These are phyloP conservation scores for Chouioia cunea DNA, from an alignment of 2,888 invertebrate genomes.

Conservation along the genomic window DNA sequence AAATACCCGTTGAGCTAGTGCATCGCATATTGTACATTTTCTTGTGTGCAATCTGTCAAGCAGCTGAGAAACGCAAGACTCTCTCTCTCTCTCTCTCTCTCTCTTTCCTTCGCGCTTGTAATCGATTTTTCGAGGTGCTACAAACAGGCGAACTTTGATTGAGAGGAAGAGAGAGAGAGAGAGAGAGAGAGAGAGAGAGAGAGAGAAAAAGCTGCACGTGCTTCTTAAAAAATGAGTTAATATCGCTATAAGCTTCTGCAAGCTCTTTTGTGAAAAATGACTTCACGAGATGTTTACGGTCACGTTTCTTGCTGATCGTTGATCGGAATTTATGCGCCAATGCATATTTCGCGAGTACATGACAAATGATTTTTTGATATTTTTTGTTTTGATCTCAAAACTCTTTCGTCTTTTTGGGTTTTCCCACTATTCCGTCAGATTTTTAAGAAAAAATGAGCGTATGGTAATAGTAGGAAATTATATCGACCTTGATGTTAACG, in stretches of 20 bases:
- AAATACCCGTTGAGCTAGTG: conserved; percentile 9
- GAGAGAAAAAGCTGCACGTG: conserved; percentile 4
- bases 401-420: no score
- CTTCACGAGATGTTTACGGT: neutral
- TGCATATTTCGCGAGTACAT: no score
- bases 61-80: conserved; percentile 25
- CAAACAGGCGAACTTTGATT: conserved; percentile 29
- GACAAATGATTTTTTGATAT: no score
- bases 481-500: no score
- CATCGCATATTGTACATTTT: neutral
- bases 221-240: conserved; percentile 28
- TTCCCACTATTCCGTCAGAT: no score
- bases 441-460: no score
- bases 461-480: no score
- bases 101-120: neutral
- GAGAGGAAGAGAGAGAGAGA: neutral
- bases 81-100: neutral
- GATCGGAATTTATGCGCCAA: conserved; percentile 1
- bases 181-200: no score
- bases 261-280: conserved; percentile 3
- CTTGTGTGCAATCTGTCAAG: conserved; percentile 26
- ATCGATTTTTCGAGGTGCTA: conserved; percentile 27
- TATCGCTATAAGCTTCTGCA: conserved; percentile 11
- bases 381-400: no score
- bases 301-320: neutral